Conservation (phyloP, 2,888 invertebrate genomes). For the Girardia tigrina region DNA sequence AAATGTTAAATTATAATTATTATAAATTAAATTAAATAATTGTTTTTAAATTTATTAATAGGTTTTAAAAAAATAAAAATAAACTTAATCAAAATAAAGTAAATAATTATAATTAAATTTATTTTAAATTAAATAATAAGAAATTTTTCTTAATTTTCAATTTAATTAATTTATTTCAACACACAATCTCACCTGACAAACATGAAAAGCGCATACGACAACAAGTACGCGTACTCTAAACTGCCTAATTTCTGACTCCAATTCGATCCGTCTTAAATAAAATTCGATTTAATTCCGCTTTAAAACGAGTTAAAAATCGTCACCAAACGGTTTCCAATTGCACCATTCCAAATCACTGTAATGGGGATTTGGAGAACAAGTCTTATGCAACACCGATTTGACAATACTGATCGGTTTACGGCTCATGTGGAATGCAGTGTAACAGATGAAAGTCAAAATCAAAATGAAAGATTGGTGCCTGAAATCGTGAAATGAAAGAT, state of each 20-base stretch:
- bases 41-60: too few relatives aligned
- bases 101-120: too few relatives aligned
- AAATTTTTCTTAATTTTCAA: too few relatives aligned
- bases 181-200: slow-evolving; percentile 19
- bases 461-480: slow-evolving; percentile 28
- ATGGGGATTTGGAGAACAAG: neutral
- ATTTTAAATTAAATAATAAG: too few relatives aligned
- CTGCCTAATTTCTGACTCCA: slow-evolving; percentile 30
- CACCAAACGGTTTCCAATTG: slow-evolving; percentile 31
- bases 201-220: slow-evolving; percentile 31
- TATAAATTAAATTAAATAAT: too few relatives aligned
- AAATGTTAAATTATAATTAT: too few relatives aligned
- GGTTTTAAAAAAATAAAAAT: too few relatives aligned
- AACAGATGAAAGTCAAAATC: slow-evolving; percentile 29
- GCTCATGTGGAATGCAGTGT: slow-evolving; percentile 24
- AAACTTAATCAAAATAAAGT: too few relatives aligned
- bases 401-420: slow-evolving; percentile 33
- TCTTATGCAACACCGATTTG: slow-evolving; percentile 28
- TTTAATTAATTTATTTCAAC: neutral
- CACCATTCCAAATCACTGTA: neutral
- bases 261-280: slow-evolving; percentile 27
- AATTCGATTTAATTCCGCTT: neutral
- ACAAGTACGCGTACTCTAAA: slow-evolving; percentile 29
- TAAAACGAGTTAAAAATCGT: neutral
- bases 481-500: neutral